phyloP scores from a whole-genome alignment of 2,888 invertebrate species.

The Tricholauxania praeusta region DNA sequence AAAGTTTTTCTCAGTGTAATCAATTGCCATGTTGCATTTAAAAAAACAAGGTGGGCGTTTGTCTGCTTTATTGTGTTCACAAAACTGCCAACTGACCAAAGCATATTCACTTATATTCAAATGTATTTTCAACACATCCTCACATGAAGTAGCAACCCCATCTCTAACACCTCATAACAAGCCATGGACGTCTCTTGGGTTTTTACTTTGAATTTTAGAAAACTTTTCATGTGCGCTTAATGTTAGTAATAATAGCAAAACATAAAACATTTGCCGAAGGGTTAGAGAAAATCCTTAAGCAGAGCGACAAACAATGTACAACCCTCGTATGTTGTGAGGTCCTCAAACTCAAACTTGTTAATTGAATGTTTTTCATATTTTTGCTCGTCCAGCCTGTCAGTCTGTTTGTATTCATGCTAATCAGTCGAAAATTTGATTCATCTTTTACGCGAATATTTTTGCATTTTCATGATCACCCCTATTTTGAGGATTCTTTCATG shows the following conservation, averaged over 20 bases:
- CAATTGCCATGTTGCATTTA: background rate
- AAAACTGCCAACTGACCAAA: slow-evolving; percentile 26
- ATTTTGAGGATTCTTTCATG: background rate
- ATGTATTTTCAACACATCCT: slow-evolving; percentile 11
- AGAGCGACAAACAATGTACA: background rate
- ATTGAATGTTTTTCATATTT: slow-evolving; percentile 19
- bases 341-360: background rate
- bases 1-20: no score
- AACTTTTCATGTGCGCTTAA: slow-evolving; percentile 43
- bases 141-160: background rate
- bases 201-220: slow-evolving; percentile 21
- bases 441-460: slow-evolving; percentile 8
- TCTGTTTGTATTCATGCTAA: slow-evolving; percentile 39
- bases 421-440: slow-evolving; percentile 50
- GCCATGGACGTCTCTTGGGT: background rate
- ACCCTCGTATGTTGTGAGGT: background rate
- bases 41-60: background rate
- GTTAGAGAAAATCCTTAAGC: background rate
- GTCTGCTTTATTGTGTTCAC: background rate
- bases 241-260: slow-evolving; percentile 41
- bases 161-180: background rate
- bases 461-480: background rate
- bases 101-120: slow-evolving; percentile 8
- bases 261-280: background rate
- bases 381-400: background rate